phyloP scores from a whole-genome alignment of 2,113 vertebrate species.

The Mustelus asterias region DNA sequence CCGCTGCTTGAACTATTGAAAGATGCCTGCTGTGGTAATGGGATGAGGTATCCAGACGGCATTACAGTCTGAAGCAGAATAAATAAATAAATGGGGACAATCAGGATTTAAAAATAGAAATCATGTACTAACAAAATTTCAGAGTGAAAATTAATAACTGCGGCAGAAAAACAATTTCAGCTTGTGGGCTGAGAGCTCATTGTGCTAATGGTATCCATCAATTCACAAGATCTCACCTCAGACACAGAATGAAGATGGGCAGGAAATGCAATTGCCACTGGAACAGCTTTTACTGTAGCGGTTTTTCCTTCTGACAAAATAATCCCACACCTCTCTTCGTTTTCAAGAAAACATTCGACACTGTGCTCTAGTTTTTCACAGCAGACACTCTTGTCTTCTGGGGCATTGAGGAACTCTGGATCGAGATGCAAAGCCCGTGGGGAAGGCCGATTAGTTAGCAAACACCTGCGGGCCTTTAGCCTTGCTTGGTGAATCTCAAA shows the following conservation, averaged over 20 bases:
- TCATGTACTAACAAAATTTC: neutral
- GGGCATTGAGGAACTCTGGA: slow-evolving; percentile 54
- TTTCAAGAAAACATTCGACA: slow-evolving; percentile 55
- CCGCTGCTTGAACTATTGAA: slow-evolving; percentile 49
- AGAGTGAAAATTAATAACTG: slow-evolving; percentile 28
- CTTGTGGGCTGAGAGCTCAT: slow-evolving; percentile 49
- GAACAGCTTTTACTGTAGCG: slow-evolving; percentile 41
- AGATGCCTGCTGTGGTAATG: slow-evolving; percentile 69
- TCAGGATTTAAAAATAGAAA: neutral
- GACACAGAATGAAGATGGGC: slow-evolving; percentile 41
- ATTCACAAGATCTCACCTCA: slow-evolving; percentile 15
- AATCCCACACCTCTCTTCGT: slow-evolving; percentile 45
- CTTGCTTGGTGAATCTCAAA: slow-evolving; percentile 54
- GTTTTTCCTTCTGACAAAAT: slow-evolving; percentile 36
- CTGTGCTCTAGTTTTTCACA: slow-evolving; percentile 51
- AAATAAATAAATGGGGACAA: slow-evolving; percentile 8
- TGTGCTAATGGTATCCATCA: slow-evolving; percentile 36
- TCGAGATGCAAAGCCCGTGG: slow-evolving; percentile 56
- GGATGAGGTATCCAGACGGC: slow-evolving; percentile 81
- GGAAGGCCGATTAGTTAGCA: slow-evolving; percentile 47
- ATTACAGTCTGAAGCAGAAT: slow-evolving; percentile 64
- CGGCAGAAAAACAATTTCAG: neutral
- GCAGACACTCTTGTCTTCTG: slow-evolving; percentile 43
- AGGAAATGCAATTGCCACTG: slow-evolving; percentile 51
- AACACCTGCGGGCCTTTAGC: slow-evolving; percentile 48